A percentile compares a stretch with the other conserved stretches of the same genome.
Conservation (phyloP, 2,888 invertebrate species). For the Tyria jacobaeae region DNA sequence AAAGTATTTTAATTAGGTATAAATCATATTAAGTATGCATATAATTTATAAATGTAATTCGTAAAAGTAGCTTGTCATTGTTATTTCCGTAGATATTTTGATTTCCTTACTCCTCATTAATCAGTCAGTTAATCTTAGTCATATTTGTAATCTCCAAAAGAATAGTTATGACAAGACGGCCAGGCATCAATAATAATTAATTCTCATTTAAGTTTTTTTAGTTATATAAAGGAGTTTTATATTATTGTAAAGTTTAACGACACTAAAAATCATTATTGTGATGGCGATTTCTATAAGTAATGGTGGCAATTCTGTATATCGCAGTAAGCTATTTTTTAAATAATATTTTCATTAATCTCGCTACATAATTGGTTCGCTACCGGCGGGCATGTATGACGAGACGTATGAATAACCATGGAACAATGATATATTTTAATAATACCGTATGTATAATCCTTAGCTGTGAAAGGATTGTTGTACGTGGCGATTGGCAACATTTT, state of each 20-base stretch:
- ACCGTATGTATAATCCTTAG: neutral
- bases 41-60: slow-evolving; percentile 7
- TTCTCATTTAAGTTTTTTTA: slow-evolving; percentile 14
- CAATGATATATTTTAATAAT: slow-evolving; percentile 8
- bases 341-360: slow-evolving; percentile 14
- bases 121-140: slow-evolving; percentile 1
- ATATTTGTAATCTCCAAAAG: slow-evolving; percentile 23
- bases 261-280: slow-evolving; percentile 9
- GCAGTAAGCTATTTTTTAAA: slow-evolving; percentile 11
- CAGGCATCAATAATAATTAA: slow-evolving; percentile 23
- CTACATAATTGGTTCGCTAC: slow-evolving; percentile 6
- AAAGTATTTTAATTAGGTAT: neutral
- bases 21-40: slow-evolving; percentile 1
- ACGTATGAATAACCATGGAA: slow-evolving; percentile 9
- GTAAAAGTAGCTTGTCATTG: slow-evolving; percentile 23
- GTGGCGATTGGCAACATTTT: neutral
- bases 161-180: slow-evolving; percentile 27
- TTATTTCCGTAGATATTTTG: slow-evolving; percentile 16
- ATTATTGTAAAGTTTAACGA: slow-evolving; percentile 13
- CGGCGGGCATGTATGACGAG: slow-evolving; percentile 9
- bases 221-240: slow-evolving; percentile 4
- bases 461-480: neutral
- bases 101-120: slow-evolving; percentile 7
- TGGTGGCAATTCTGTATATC: slow-evolving; percentile 14
- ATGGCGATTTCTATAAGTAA: slow-evolving; percentile 9